These are phyloP conservation scores for Mimachlamys varia DNA, from an alignment of 2,888 invertebrate genomes.

Conservation along the genomic window DNA sequence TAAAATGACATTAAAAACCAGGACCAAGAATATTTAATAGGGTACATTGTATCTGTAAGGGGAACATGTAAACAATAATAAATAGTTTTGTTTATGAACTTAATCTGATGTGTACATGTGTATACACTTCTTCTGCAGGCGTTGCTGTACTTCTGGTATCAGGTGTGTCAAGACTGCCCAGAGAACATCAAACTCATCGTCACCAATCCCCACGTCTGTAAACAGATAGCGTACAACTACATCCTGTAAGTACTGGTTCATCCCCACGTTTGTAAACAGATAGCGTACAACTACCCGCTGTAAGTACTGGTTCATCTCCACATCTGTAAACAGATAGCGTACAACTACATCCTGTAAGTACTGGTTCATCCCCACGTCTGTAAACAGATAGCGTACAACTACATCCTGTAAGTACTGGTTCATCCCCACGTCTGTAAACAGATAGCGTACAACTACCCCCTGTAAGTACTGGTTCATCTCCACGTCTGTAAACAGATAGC, in stretches of 20 bases:
- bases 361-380: slow-evolving; percentile 88
- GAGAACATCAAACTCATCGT: slow-evolving; percentile 95
- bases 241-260: slow-evolving; percentile 77
- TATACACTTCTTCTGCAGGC: slow-evolving; percentile 82
- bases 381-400: slow-evolving; percentile 89
- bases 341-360: slow-evolving; percentile 53
- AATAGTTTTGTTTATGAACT: too few species aligned
- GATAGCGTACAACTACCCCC: too few species aligned
- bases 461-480: too few species aligned
- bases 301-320: slow-evolving; percentile 84
- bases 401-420: slow-evolving; percentile 49
- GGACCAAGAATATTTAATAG: too few species aligned
- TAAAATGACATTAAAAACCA: too few species aligned
- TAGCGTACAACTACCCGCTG: slow-evolving; percentile 82
- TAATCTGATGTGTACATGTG: background rate
- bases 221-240: slow-evolving; percentile 88
- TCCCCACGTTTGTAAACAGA: slow-evolving; percentile 94
- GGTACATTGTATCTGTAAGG: too few species aligned
- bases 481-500: too few species aligned
- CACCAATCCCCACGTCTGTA: slow-evolving; percentile 92
- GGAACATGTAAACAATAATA: too few species aligned
- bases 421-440: too few species aligned
- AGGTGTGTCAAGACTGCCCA: slow-evolving; percentile 94
- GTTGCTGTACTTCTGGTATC: slow-evolving; percentile 95
- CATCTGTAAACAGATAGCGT: slow-evolving; percentile 93